Base-by-base conservation (phyloP, 2,888 invertebrate species). In the Caenorhabditis parvicauda region DNA sequence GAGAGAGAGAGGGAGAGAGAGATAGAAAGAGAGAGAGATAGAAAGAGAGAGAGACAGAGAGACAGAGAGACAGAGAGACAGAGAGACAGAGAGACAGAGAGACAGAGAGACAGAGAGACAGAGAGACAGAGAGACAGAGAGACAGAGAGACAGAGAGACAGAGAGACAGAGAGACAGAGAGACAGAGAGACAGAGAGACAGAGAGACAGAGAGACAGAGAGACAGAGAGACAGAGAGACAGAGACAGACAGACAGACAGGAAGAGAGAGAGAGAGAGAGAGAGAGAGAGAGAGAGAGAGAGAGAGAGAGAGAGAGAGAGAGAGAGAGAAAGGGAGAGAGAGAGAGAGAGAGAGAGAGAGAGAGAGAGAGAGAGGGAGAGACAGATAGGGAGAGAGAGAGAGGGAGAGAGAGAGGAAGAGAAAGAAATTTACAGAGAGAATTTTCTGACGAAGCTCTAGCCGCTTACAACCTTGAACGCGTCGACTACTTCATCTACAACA, bases 401-500 rank as follows among this genome's bases (percentile, higher is more conserved):
- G 42, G 24, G 42, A 42, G 17, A 42, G 42, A 12, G 42, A 42
- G 42, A 42, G 42, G 24, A 3, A 42, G 19, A 3, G 42, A 42
- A 3, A 42, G 17, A 42, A 41, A 27, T 12, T 28, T 51, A 50
- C 35, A 65, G 56, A 28, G n/a, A 21, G 72, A 72, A 47, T 72
- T 68, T 44, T 62, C 72, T 0, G 70, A 74, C 48, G 67, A 68
- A 0, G 61, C 63, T 2, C 61, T 77, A 3, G 64, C 59, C 5
- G 42, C 53, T n/a, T 70, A 72, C 49, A 64, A 64, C 2, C 59
- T 77, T 12, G 68, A 67, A 47, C 62, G 75, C 47, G 47, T 73
- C 7, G 76, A 79, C 38, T 78, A 79, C 51, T 79, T 79, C 49
- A 70, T 79, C 14, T 78, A 69, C 63, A 79, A 79, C 61, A 74